These are phyloP conservation scores for Gila robusta DNA, from an alignment of 2,797 vertebrate genomes.

Conservation along the genomic window DNA sequence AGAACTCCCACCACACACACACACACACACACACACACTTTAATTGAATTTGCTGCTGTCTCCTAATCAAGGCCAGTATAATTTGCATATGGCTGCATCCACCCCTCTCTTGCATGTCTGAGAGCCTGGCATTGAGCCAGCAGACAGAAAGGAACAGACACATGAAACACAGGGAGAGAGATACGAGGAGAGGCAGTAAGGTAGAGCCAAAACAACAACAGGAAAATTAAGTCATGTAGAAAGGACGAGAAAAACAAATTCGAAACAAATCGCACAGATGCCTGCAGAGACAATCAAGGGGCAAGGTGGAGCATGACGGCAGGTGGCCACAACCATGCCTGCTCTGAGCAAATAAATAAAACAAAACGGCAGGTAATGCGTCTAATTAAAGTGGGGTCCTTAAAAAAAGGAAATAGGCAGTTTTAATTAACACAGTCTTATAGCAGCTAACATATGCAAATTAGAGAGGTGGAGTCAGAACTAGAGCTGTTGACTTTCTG, in stretches of 20 bases:
- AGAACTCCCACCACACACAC: background rate
- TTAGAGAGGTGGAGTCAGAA: conserved; percentile 54
- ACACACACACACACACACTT: conserved; percentile 18
- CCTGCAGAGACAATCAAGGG: conserved; percentile 38
- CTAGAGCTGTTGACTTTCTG: conserved; percentile 3
- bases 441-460: conserved; percentile 64
- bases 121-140: conserved; percentile 75
- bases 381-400: background rate
- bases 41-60: conserved; percentile 77
- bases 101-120: conserved; percentile 67
- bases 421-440: conserved; percentile 62
- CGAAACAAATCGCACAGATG: conserved; percentile 52
- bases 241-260: conserved; percentile 60
- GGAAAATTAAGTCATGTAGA: conserved; percentile 61
- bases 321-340: background rate
- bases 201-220: conserved; percentile 39
- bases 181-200: background rate
- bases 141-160: conserved; percentile 63
- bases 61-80: conserved; percentile 76
- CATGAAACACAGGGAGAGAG: conserved; percentile 43
- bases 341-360: background rate
- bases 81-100: conserved; percentile 70
- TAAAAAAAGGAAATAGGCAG: background rate
- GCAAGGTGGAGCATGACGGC: conserved; percentile 13
- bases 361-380: conserved; percentile 13